These are phyloP conservation scores for Anthrax anthrax DNA, from an alignment of 2,888 invertebrate species.

Conservation along the genomic window DNA sequence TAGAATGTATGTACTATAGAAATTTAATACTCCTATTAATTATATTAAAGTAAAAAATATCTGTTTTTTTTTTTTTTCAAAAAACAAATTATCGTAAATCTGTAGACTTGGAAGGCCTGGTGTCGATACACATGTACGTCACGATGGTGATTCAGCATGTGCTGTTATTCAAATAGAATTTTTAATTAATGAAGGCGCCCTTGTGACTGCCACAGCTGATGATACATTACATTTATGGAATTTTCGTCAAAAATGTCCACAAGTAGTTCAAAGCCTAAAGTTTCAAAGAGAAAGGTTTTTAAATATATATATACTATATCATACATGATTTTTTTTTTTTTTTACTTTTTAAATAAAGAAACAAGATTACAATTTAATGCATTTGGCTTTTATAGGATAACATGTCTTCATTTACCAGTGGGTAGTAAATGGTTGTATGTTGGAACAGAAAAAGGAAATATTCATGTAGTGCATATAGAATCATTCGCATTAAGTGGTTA, in stretches of 20 bases:
- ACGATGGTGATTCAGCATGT: constrained; percentile 46
- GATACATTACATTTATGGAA: constrained; percentile 96
- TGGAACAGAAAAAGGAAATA: constrained; percentile 95
- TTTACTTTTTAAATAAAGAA: too few species aligned
- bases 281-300: constrained; percentile 85
- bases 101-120: constrained; percentile 94
- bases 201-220: constrained; percentile 91
- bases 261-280: constrained; percentile 91
- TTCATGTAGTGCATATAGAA: constrained; percentile 94
- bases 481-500: constrained; percentile 93
- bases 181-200: constrained; percentile 91
- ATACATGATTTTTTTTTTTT: too few species aligned
- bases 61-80: not conserved
- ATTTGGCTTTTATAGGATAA: constrained; percentile 68
- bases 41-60: too few species aligned
- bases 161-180: constrained; percentile 81
- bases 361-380: too few species aligned
- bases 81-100: too few species aligned
- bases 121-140: constrained; percentile 87
- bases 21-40: too few species aligned
- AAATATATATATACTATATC: too few species aligned
- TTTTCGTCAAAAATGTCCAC: constrained; percentile 85
- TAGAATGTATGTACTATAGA: constrained; percentile 95
- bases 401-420: constrained; percentile 86
- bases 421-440: constrained; percentile 98